phyloP scores from a whole-genome alignment of 2,888 invertebrate genomes.

The Xiphydria camelus region DNA sequence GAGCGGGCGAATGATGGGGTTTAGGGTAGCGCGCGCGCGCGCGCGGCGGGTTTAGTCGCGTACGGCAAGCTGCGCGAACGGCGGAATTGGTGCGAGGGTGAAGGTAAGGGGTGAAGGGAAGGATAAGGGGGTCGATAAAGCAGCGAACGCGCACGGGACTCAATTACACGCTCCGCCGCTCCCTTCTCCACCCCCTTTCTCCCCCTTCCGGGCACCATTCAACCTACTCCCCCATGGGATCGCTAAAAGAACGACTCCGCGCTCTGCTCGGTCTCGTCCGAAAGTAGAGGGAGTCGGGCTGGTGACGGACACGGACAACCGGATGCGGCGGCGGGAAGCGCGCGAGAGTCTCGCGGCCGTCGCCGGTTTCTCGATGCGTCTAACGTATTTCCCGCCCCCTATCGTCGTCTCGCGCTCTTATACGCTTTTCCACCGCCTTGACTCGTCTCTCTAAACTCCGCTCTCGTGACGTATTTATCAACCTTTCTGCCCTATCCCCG shows the following conservation, averaged over 20 bases:
- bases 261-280: conserved; percentile 18
- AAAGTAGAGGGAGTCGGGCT: conserved; percentile 3
- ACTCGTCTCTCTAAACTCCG: no score
- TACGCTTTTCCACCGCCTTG: no score
- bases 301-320: conserved; percentile 12
- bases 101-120: conserved; percentile 27
- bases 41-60: no score
- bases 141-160: conserved; percentile 56
- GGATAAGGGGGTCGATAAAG: conserved; percentile 55
- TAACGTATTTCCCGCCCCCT: conserved; percentile 12
- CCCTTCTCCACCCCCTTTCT: conserved; percentile 23
- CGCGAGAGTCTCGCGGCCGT: conserved; percentile 27
- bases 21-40: no score
- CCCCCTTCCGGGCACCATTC: conserved; percentile 31
- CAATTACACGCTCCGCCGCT: conserved; percentile 56
- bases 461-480: no score
- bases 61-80: no score
- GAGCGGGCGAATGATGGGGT: conserved; percentile 13
- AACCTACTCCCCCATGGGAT: conserved; percentile 36
- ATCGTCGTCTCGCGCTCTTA: no score
- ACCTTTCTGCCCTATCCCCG: no score
- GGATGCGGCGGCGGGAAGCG: conserved; percentile 41
- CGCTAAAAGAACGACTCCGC: conserved; percentile 37
- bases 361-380: conserved; percentile 5
- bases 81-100: no score